Conservation (phyloP, 1,140 invertebrate species). For the Aphis craccivora region DNA sequence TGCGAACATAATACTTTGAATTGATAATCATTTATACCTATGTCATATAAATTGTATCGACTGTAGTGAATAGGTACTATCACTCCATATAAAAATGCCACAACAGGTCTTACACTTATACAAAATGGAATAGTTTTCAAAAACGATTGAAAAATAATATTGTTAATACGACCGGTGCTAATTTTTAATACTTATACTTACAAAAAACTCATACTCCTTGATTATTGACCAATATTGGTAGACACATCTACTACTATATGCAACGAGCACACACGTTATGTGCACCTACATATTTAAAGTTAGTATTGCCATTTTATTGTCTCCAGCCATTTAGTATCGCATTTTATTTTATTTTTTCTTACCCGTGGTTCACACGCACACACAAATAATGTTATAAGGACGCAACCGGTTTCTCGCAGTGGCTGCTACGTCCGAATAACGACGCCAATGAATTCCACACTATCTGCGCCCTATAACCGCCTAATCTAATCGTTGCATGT, state of each 20-base stretch:
- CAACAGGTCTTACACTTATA: too few species aligned
- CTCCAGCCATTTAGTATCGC: background rate
- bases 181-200: too few species aligned
- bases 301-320: background rate
- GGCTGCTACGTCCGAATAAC: background rate
- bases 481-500: background rate
- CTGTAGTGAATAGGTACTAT: too few species aligned
- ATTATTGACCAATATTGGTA: too few species aligned
- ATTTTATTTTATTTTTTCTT: background rate
- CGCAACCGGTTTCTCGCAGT: background rate
- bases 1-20: too few species aligned
- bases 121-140: too few species aligned
- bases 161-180: too few species aligned
- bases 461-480: background rate
- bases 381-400: background rate
- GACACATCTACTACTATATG: background rate
- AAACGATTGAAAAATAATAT: too few species aligned
- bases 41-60: too few species aligned
- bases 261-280: background rate
- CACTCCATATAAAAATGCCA: too few species aligned
- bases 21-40: too few species aligned
- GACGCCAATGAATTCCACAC: constrained; percentile 23
- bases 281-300: background rate
- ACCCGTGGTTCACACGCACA: background rate
- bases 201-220: too few species aligned